Evolutionary conservation across 2,888 invertebrate genomes (phyloP), one percentile per base, ranked within the genome.

Genomic region (Dryomyza anilis): DNA sequence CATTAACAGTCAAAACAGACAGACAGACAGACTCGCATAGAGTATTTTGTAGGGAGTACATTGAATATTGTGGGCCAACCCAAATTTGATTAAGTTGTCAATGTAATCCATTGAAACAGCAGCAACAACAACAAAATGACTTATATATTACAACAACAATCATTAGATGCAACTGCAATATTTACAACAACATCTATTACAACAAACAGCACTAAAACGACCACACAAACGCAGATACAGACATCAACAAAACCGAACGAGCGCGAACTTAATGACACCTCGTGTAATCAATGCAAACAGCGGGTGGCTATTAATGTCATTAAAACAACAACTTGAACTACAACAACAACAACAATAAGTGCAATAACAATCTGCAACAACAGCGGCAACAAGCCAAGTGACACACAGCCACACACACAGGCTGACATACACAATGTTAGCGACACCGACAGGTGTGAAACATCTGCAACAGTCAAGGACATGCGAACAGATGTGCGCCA

Each of bases 201-300:
- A 36, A 53, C 25, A 48, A 48, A 29, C 29, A 19, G 25, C 25
- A 61, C 25, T 21, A 39, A 39, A 43, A 52, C 60, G 10, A 57
- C 1, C 12, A 39, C 57, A 57, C 16, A 3, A 43, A n/a, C 57
- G n/a, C n/a, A n/a, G n/a, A n/a, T n/a, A n/a, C n/a, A n/a, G 27
- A 61, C 43, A 61, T 30, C 60, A 33, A 60, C 50, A 48, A 23
- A 21, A 30, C 14, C 39, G 16, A 50, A 60, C 21, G 50, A 33
- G 50, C 50, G 25, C 27, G 52, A 60, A 61, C 53, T 52, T 61
- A 52, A 61, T 61, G 61, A 53, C 43, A 43, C 43, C 53, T 52
- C 43, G 61, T 61, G 61, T 53, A 61, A 61, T 61, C 61, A 61
- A 53, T 61, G 61, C 61, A 43, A 61, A 61, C 61, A 61, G 61